These are phyloP conservation scores for Rhodophaea formosa DNA, from an alignment of 2,888 invertebrate genomes.

Conservation along the genomic window DNA sequence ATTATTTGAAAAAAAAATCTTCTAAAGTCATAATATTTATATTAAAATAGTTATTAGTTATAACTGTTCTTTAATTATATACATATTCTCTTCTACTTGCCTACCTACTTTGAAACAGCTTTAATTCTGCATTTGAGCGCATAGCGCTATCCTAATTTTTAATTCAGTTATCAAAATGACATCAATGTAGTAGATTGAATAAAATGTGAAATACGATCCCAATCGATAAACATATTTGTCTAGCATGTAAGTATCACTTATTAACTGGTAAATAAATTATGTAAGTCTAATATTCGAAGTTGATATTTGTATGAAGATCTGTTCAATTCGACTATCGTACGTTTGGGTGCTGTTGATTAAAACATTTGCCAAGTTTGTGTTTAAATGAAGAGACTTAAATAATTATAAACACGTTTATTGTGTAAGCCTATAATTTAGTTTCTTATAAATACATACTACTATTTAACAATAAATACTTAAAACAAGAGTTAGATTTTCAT, in stretches of 20 bases:
- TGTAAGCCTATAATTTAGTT: slow-evolving; percentile 22
- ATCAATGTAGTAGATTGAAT: background rate
- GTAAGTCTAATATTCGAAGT: slow-evolving; percentile 13
- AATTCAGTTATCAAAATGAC: background rate
- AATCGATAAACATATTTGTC: background rate
- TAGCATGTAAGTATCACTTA: background rate
- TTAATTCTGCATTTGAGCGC: slow-evolving; percentile 10
- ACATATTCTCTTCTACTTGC: background rate
- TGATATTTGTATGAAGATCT: slow-evolving; percentile 9
- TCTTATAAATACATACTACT: slow-evolving; percentile 22
- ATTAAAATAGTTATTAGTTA: too few species aligned
- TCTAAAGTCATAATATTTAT: too few species aligned
- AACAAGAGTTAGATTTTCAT: background rate
- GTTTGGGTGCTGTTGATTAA: slow-evolving; percentile 18
- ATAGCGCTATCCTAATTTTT: background rate
- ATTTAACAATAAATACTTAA: slow-evolving; percentile 21
- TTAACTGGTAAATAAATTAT: slow-evolving; percentile 1
- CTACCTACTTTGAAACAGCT: slow-evolving; percentile 4
- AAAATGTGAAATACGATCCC: background rate
- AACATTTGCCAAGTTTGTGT: slow-evolving; percentile 18
- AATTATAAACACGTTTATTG: slow-evolving; percentile 20
- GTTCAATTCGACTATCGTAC: slow-evolving; percentile 7
- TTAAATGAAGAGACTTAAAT: slow-evolving; percentile 22
- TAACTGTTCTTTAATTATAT: too few species aligned
- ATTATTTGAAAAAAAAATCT: too few species aligned